Evolutionary conservation across 2,888 invertebrate species (phyloP).

Genomic region (Drosophila lutescens): DNA sequence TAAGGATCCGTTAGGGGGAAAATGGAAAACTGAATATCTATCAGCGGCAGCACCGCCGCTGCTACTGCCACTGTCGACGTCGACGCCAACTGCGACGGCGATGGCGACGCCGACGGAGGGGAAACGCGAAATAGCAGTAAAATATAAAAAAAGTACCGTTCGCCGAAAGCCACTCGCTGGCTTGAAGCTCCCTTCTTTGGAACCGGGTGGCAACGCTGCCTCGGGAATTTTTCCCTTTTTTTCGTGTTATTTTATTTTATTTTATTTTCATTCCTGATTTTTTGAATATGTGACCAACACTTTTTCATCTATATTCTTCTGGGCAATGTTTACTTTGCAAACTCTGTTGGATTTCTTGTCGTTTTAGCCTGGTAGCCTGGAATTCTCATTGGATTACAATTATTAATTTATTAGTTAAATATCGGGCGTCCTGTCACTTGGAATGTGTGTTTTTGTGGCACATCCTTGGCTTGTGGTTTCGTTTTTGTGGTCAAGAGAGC

Average conservation of each 20-base stretch:
- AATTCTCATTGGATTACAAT: slow-evolving; percentile 1
- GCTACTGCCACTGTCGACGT: neutral
- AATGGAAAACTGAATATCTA: slow-evolving; percentile 4
- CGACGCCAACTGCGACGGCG: slow-evolving; percentile 4
- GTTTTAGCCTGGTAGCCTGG: neutral
- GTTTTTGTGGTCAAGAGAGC: slow-evolving; percentile 12
- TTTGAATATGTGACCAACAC: too few species aligned
- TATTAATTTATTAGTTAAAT: slow-evolving; percentile 1
- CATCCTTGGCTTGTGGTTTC: slow-evolving; percentile 15
- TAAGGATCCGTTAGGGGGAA: too few species aligned
- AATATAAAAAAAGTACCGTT: slow-evolving; percentile 18
- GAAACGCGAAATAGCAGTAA: slow-evolving; percentile 5
- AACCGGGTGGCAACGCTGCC: slow-evolving; percentile 40
- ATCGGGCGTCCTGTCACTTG: slow-evolving; percentile 1
- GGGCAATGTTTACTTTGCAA: slow-evolving; percentile 23
- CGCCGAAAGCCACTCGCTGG: slow-evolving; percentile 36
- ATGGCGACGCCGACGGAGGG: slow-evolving; percentile 1
- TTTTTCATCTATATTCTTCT: neutral
- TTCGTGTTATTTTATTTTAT: neutral
- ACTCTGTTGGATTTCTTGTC: neutral
- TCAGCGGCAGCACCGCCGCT: neutral
- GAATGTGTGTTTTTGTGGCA: slow-evolving; percentile 1
- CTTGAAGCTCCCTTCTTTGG: slow-evolving; percentile 11
- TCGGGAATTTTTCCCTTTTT: neutral
- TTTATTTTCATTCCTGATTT: neutral